phyloP scores from a whole-genome alignment of 2,797 vertebrate species.

The Micromesistius poutassou region DNA sequence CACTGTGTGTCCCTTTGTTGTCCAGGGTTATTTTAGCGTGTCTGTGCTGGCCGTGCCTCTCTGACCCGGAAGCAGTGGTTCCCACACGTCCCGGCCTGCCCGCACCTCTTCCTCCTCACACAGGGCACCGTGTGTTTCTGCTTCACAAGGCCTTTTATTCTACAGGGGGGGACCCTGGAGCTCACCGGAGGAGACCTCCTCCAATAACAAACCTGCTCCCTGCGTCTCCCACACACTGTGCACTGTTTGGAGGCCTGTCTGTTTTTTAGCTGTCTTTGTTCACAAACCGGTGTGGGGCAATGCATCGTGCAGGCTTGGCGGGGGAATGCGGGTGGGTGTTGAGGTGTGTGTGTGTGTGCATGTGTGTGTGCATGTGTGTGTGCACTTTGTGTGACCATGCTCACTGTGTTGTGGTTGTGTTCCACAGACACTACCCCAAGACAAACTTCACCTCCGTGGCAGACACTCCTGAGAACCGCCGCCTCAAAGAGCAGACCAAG shows the following conservation, averaged over 20 bases:
- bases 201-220: constrained; percentile 10
- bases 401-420: constrained; percentile 38
- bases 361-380: constrained; percentile 21
- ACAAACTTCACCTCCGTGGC: constrained; percentile 93
- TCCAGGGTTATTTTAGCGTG: constrained; percentile 5
- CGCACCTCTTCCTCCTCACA: constrained; percentile 29
- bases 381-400: constrained; percentile 23
- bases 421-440: constrained; percentile 94
- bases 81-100: constrained; percentile 44
- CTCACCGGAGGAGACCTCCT: background rate
- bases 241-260: background rate
- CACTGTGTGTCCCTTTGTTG: background rate
- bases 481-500: constrained; percentile 94
- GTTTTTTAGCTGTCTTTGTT: background rate
- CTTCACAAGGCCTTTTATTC: constrained; percentile 45
- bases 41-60: constrained; percentile 44
- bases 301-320: constrained; percentile 14
- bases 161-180: background rate
- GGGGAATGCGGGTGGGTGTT: constrained; percentile 26
- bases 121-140: constrained; percentile 59
- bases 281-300: background rate
- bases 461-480: constrained; percentile 96
- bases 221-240: background rate
- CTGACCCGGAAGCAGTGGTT: constrained; percentile 38
- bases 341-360: constrained; percentile 19